Conservation (phyloP, 2,797 vertebrate species). For the Semaprochilodus insignis region DNA sequence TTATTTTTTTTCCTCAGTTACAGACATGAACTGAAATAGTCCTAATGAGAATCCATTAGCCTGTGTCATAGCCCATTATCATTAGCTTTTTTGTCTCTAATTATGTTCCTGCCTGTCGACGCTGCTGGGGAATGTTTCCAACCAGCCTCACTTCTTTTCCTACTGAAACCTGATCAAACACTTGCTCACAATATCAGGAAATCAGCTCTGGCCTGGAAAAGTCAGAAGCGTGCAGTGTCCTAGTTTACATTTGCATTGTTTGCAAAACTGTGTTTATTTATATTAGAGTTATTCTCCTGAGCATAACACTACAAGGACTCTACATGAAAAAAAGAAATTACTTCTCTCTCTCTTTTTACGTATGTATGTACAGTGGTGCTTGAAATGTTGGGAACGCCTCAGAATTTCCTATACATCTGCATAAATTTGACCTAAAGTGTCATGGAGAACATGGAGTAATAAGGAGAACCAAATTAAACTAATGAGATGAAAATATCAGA, state of each 20-base stretch:
- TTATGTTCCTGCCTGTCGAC: slow-evolving; percentile 69
- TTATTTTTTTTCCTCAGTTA: slow-evolving; percentile 21
- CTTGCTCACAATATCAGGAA: not conserved
- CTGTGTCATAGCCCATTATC: slow-evolving; percentile 73
- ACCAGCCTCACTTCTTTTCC: slow-evolving; percentile 15
- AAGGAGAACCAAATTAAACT: too few species aligned
- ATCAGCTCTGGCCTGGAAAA: not conserved
- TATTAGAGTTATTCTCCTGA: too few species aligned
- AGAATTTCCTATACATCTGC: too few species aligned
- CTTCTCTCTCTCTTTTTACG: too few species aligned
- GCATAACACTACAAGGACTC: too few species aligned
- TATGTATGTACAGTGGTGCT: too few species aligned
- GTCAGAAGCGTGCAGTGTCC: not conserved
- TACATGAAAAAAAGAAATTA: too few species aligned
- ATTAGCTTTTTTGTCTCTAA: slow-evolving; percentile 71
- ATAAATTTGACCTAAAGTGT: too few species aligned
- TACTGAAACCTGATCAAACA: slow-evolving; percentile 20
- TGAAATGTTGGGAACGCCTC: too few species aligned
- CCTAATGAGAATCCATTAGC: slow-evolving; percentile 75
- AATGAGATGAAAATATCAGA: too few species aligned
- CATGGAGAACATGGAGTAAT: too few species aligned
- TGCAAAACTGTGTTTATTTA: too few species aligned
- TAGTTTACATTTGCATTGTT: not conserved
- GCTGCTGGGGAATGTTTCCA: slow-evolving; percentile 62
- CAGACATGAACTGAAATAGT: slow-evolving; percentile 49